Conservation (phyloP, 2,113 vertebrate species). For the Cercopithecus mona region DNA sequence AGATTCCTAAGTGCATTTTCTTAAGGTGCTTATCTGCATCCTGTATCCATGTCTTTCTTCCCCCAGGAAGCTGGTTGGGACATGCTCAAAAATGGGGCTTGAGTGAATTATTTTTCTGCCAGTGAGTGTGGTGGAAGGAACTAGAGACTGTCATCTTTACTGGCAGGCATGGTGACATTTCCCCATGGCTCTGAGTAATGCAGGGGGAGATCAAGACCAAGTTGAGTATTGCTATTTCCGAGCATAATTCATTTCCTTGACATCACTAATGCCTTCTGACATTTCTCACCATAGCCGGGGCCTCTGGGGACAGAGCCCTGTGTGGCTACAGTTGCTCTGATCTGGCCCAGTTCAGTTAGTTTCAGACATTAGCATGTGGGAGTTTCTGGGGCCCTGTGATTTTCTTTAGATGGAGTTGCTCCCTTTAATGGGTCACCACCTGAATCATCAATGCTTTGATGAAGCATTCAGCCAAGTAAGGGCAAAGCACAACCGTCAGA, state of each 20-base stretch:
- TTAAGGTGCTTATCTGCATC: slow-evolving; percentile 72
- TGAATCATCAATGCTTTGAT: not conserved
- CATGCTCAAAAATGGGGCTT: slow-evolving; percentile 72
- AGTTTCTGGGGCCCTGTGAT: not conserved
- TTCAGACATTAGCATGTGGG: not conserved
- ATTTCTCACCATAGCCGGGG: slow-evolving; percentile 68
- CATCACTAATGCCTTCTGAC: slow-evolving; percentile 61
- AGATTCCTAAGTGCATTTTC: slow-evolving; percentile 67
- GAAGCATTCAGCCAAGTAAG: not conserved
- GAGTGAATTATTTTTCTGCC: slow-evolving; percentile 79
- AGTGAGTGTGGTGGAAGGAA: slow-evolving; percentile 66
- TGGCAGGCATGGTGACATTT: slow-evolving; percentile 63
- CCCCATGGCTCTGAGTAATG: slow-evolving; percentile 76
- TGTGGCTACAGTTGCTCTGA: slow-evolving; percentile 22
- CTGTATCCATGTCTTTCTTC: slow-evolving; percentile 67
- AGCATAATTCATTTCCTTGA: slow-evolving; percentile 71
- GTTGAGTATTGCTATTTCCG: slow-evolving; percentile 71
- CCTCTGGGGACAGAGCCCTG: slow-evolving; percentile 38
- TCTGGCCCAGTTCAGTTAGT: not conserved
- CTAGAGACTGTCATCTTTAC: slow-evolving; percentile 67
- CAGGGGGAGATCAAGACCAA: slow-evolving; percentile 69
- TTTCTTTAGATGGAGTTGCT: not conserved
- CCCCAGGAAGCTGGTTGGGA: slow-evolving; percentile 71
- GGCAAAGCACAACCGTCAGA: not conserved
- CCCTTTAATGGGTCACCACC: not conserved